Evolutionary conservation across 2,797 vertebrate genomes (phyloP).

Genomic region (Cossypha heuglini): DNA sequence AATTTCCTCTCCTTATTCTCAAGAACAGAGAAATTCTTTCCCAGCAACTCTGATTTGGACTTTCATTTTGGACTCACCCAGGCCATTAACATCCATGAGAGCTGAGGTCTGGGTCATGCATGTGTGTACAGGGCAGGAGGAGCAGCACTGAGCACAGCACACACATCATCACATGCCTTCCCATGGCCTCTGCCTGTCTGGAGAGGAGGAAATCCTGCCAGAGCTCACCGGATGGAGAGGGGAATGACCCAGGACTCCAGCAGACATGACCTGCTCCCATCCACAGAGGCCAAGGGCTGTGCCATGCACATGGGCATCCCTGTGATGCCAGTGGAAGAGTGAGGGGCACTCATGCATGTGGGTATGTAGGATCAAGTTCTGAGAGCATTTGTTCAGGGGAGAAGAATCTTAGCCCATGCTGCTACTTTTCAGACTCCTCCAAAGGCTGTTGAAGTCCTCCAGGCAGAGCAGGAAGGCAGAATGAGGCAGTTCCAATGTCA

Average conservation of each 20-base stretch:
- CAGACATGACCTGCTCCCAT: not conserved
- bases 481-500: not conserved
- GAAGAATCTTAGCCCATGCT: not conserved
- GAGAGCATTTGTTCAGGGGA: not conserved
- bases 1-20: not conserved
- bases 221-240: not conserved
- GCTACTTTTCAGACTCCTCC: not conserved
- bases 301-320: accelerated
- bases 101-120: not conserved
- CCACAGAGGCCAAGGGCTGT: accelerated
- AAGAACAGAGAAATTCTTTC: not conserved
- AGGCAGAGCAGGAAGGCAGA: not conserved
- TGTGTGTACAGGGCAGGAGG: accelerated
- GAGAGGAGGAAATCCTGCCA: conserved; percentile 11
- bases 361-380: not conserved
- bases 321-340: not conserved
- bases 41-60: not conserved
- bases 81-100: not conserved
- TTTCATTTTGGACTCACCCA: not conserved
- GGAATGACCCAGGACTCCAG: not conserved
- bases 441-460: not conserved
- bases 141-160: not conserved
- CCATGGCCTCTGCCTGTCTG: not conserved
- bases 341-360: accelerated
- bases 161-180: not conserved